These are phyloP conservation scores for Gandaritis pyraliata DNA, from an alignment of 2,888 invertebrate genomes.

Conservation along the genomic window DNA sequence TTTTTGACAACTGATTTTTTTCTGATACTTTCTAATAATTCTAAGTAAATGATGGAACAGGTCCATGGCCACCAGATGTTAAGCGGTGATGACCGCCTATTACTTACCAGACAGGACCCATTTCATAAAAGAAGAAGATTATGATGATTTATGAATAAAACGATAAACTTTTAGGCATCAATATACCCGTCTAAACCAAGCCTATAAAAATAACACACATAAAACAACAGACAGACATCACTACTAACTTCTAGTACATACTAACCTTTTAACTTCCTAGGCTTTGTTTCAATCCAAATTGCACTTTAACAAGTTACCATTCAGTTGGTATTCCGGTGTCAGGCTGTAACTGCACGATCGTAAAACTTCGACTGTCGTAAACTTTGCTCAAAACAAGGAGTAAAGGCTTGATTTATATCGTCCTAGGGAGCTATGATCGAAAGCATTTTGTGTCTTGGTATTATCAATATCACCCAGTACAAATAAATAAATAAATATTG, in stretches of 20 bases:
- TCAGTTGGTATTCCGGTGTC: slow-evolving; percentile 50
- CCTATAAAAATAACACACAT: slow-evolving; percentile 8
- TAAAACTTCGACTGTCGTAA: slow-evolving; percentile 36
- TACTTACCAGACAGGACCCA: no score
- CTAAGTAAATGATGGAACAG: no score
- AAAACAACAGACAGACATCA: slow-evolving; percentile 15
- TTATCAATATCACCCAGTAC: not conserved
- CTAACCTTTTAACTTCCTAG: slow-evolving; percentile 11
- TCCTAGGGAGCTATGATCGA: slow-evolving; percentile 9
- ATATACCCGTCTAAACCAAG: not conserved
- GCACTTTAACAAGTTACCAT: slow-evolving; percentile 48
- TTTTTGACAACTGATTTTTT: no score
- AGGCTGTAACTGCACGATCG: slow-evolving; percentile 35
- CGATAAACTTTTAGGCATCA: not conserved
- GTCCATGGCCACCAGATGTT: no score
- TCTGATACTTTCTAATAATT: no score
- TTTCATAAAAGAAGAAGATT: no score
- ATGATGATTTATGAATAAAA: no score
- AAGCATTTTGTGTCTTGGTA: slow-evolving; percentile 3
- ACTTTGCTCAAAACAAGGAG: slow-evolving; percentile 15
- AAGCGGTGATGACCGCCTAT: no score
- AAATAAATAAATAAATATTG: no score
- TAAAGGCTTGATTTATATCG: slow-evolving; percentile 8
- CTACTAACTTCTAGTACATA: slow-evolving; percentile 3
- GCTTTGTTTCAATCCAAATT: slow-evolving; percentile 42